phyloP scores from a whole-genome alignment of 30 jellyfish, hydroid and myxozoan genomes.

The Sanderia malayensis region DNA sequence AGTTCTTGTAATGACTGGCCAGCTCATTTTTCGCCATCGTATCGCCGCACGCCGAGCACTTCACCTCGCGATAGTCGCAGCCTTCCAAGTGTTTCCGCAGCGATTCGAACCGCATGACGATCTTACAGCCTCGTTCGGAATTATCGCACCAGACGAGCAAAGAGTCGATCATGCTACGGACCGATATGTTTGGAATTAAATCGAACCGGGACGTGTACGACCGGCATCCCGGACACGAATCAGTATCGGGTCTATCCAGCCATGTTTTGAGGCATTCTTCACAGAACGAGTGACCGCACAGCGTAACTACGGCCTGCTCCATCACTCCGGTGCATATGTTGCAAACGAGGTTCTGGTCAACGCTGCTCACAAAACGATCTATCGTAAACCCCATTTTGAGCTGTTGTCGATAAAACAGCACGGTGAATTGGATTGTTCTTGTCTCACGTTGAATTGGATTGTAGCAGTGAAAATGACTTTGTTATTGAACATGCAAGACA shows the following conservation, averaged over 20 bases:
- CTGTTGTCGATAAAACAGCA: no score
- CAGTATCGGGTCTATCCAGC: conserved; percentile 85
- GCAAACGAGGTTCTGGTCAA: conserved; percentile 83
- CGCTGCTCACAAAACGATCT: conserved; percentile 69
- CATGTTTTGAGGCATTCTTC: conserved; percentile 81
- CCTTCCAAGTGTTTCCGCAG: conserved; percentile 52
- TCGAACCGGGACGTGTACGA: conserved; percentile 76
- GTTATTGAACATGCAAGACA: no score
- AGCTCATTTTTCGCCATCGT: conserved; percentile 64
- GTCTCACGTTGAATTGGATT: no score
- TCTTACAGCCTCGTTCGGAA: conserved; percentile 74
- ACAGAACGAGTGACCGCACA: conserved; percentile 93
- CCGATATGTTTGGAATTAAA: conserved; percentile 77
- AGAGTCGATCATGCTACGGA: conserved; percentile 72
- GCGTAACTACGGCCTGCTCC: conserved; percentile 86
- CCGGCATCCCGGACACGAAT: conserved; percentile 90
- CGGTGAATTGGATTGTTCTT: no score
- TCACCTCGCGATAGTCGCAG: conserved; percentile 86
- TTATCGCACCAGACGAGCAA: conserved; percentile 86
- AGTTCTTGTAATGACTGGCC: conserved; percentile 65
- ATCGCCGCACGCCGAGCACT: conserved; percentile 79
- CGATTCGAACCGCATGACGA: conserved; percentile 75
- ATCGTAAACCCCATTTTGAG: conserved; percentile 70
- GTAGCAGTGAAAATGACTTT: no score
- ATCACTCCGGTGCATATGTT: conserved; percentile 90